Percentiles rank a stretch among this genome's conserved stretches.
These are phyloP conservation scores for Pseudomugil tenellus DNA, from an alignment of 2,797 vertebrate species.

Conservation along the genomic window DNA sequence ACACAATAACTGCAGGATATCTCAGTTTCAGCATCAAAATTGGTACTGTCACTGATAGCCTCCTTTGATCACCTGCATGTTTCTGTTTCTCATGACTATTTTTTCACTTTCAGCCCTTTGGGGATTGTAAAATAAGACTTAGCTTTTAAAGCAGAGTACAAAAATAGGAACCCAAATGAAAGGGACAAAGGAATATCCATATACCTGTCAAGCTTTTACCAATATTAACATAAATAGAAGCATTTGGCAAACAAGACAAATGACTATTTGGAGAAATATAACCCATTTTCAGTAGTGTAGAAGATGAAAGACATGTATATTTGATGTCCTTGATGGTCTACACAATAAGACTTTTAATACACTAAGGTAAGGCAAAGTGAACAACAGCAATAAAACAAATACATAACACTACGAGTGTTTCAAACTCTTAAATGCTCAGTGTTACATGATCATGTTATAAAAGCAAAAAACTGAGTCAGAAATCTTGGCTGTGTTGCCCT, in stretches of 20 bases:
- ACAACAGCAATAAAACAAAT: conserved; percentile 21
- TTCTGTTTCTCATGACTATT: conserved; percentile 21
- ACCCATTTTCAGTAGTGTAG: background rate
- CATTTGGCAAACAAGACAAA: background rate
- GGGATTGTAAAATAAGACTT: conserved; percentile 18
- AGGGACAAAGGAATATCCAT: conserved; percentile 15
- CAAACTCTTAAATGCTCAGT: conserved; percentile 31
- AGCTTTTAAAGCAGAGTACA: conserved; percentile 23
- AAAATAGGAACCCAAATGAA: conserved; percentile 22
- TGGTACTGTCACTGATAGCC: conserved; percentile 9
- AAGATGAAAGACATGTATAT: background rate
- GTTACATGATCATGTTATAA: conserved; percentile 60
- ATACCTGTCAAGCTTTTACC: conserved; percentile 13
- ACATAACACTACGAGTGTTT: conserved; percentile 16
- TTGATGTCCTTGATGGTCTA: background rate
- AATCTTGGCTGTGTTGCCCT: conserved; percentile 44
- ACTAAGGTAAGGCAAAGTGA: background rate
- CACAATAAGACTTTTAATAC: conserved; percentile 2
- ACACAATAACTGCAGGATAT: conserved; percentile 23
- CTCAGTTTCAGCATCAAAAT: conserved; percentile 29
- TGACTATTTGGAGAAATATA: background rate
- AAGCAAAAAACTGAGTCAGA: conserved; percentile 52
- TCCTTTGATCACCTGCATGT: conserved; percentile 50
- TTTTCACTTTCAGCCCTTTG: conserved; percentile 24
- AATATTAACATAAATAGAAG: conserved; percentile 19